These are phyloP conservation scores for Stictocephala bisonia DNA, from an alignment of 2,888 invertebrate genomes.

Conservation along the genomic window DNA sequence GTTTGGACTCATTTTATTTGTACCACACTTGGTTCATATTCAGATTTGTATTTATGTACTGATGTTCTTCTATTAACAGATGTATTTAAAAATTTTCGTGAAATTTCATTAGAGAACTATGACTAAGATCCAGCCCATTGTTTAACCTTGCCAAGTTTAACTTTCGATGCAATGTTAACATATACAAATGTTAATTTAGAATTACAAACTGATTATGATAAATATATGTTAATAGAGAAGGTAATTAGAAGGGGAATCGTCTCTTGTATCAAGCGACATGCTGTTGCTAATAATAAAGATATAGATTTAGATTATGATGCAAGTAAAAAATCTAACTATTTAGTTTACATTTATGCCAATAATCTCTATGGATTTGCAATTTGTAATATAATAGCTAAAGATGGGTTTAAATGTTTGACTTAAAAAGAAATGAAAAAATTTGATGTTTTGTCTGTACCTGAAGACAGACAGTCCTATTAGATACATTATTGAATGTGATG, in stretches of 20 bases:
- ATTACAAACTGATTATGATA: conserved; percentile 58
- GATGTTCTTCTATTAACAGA: conserved; percentile 60
- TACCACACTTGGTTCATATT: conserved; percentile 58
- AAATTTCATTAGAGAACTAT: conserved; percentile 56
- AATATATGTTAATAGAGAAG: conserved; percentile 55
- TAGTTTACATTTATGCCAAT: conserved; percentile 62
- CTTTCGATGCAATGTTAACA: conserved; percentile 63
- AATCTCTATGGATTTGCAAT: conserved; percentile 63
- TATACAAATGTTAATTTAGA: conserved; percentile 60
- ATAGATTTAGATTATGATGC: conserved; percentile 53
- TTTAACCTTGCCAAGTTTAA: conserved; percentile 61
- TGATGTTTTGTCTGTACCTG: background rate
- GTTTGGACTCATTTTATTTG: conserved; percentile 59
- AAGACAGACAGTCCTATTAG: conserved; percentile 49
- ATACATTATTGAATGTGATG: conserved; percentile 61
- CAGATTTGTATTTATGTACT: conserved; percentile 60
- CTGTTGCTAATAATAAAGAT: conserved; percentile 61
- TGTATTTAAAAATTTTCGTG: conserved; percentile 61
- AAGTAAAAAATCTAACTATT: conserved; percentile 53
- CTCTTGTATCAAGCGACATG: conserved; percentile 54
- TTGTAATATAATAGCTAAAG: conserved; percentile 59
- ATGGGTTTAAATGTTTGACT: conserved; percentile 60
- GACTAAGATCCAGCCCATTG: conserved; percentile 61
- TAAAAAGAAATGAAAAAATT: conserved; percentile 7
- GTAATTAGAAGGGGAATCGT: conserved; percentile 57